Evolutionary conservation across 1,140 invertebrate genomes (phyloP), one percentile per base, ranked within the genome.

Genomic region (Thalassaphorura encarpata): DNA sequence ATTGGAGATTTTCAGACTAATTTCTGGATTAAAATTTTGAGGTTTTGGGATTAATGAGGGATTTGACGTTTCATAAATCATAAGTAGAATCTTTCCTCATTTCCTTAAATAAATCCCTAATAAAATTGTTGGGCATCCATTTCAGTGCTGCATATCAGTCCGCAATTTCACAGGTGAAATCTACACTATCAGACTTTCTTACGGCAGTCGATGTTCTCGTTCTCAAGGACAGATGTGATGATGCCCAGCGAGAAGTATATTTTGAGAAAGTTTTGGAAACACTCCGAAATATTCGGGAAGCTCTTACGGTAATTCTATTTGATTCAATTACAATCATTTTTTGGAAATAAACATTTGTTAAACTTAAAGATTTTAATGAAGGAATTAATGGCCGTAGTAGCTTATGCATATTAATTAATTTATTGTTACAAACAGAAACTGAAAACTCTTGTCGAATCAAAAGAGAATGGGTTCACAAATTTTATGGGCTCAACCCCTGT

Each of bases 131-230:
- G 33, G n/a, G n/a, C n/a, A n/a, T 41, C 15, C 27, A 23, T 50
- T 49, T 18, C 28, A 65, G 63, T 57, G 53, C 57, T 19, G 41
- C 52, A 39, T 65, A 62, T 60, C 60, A 65, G 41, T 62, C 60
- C 26, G 54, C 57, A 24, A 58, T 65, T 52, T 62, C 63, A 16
- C 60, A 62, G 46, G 49, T 65, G 23, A 65, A 65, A 47, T 43
- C 54, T 15, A 52, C 57, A 31, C 52, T 65, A 3, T 60, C 57
- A 11, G 63, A 65, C 16, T 65, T 65, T 48, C 56, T 65, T 23
- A 59, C 51, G 13, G 61, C 63, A 16, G 63, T 65, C 0, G 63
- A 65, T 39, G 56, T 52, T 41, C 54, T 64, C 4, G 15, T 56
- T 13, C 48, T 64, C 18, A 61, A 61, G 27, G 49, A 61, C 41